Base-by-base conservation (phyloP, 2,797 vertebrate species). In the Gallirallus australis region DNA sequence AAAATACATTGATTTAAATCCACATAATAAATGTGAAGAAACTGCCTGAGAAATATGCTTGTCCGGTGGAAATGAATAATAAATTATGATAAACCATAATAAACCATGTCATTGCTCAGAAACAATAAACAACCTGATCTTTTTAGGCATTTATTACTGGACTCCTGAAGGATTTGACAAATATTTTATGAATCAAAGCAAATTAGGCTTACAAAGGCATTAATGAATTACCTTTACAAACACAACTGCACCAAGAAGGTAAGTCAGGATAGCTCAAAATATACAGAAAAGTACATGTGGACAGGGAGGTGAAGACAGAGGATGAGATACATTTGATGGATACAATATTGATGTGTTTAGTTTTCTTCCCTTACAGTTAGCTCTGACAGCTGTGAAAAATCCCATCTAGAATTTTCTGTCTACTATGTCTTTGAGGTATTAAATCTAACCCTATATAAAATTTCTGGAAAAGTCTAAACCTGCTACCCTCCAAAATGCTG, bases 341-440 rank as follows among this genome's bases (percentile, higher is more conserved):
- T 73, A 31, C 21, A 79, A 60, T 50, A 73, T 2, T 45, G 54
- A 39, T 0, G 0, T 37, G 17, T 40, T 83, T 47, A 4, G 6
- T 69, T 81, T 72, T 77, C 35, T 69, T 72, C 40, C 30, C 63
- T 59, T 76, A 48, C 11, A 81, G 31, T 30, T 75, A 72, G 53
- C 8, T 81, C n/a, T 92, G 68, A 84, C 63, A 93, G 66, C 60
- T 90, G 48, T 82, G 71, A 80, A 90, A 95, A 84, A 82, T 52
- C n/a, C 6, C 17, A 65, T 64, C 11, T 57, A 84, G 40, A 89
- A 70, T 82, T 89, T 89, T 70, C 28, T 82, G 52, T 63, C 54
- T 69, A 76, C 57, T 76, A 4, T 66, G 39, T 37, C 3, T 0
- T 72, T 45, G n/a, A 76, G 15, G 30, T 56, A 90, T 70, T 76